A percentile compares a stretch with the other conserved stretches of the same genome.
Evolutionary conservation across 2,888 invertebrate species (phyloP).

Genomic region (Sacculina carcini): DNA sequence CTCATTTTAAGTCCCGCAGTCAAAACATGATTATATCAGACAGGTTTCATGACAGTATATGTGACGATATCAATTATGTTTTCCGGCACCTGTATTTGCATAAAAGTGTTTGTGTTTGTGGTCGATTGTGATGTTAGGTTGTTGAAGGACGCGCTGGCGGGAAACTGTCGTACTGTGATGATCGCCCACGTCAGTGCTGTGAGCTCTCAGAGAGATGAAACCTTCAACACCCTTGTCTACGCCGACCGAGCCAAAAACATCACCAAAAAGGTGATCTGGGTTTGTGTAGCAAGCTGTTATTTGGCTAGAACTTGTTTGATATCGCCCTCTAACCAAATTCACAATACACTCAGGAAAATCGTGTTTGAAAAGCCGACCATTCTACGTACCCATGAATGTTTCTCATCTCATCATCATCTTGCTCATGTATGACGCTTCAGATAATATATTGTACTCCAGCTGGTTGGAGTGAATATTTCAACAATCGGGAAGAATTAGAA

Average conservation of each 20-base stretch:
- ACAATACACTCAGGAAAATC: too few relatives aligned
- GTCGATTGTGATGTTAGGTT: background rate
- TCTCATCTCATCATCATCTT: too few relatives aligned
- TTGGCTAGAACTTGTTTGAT: too few relatives aligned
- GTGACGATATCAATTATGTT: background rate
- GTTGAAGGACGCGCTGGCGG: constrained; percentile 42
- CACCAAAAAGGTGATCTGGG: constrained; percentile 43
- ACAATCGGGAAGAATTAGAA: too few relatives aligned
- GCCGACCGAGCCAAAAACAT: constrained; percentile 81
- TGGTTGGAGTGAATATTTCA: too few relatives aligned
- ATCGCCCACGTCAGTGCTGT: constrained; percentile 82
- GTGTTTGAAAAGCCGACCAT: background rate
- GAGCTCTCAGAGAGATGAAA: constrained; percentile 55
- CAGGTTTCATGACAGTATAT: too few relatives aligned
- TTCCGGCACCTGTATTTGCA: background rate
- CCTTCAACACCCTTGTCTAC: constrained; percentile 73
- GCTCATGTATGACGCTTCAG: too few relatives aligned
- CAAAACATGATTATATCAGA: too few relatives aligned
- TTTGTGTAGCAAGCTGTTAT: constrained; percentile 1
- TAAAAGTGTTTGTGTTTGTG: background rate
- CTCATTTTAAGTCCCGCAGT: too few relatives aligned
- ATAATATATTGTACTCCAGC: too few relatives aligned
- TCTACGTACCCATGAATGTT: too few relatives aligned
- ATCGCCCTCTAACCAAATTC: too few relatives aligned
- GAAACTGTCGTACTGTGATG: constrained; percentile 88